These are phyloP conservation scores for Stictonetta naevosa DNA, from an alignment of 2,113 vertebrate genomes.

Conservation along the genomic window DNA sequence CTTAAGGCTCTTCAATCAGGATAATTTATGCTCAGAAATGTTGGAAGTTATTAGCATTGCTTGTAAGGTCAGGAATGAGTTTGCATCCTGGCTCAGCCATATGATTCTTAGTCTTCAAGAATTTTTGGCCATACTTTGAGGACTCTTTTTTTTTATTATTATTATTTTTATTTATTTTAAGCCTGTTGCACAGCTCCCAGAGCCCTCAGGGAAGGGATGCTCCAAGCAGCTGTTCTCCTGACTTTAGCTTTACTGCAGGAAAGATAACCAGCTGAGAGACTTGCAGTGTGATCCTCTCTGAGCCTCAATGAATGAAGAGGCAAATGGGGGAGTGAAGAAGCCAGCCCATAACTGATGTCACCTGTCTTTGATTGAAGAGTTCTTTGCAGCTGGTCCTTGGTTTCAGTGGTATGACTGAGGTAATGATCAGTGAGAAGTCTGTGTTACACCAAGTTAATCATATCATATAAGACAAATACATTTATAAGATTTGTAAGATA, in stretches of 20 bases:
- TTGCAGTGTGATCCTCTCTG: not conserved
- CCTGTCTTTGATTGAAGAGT: not conserved
- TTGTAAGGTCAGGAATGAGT: not conserved
- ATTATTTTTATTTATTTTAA: not conserved
- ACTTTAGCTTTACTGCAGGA: not conserved
- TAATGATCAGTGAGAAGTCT: not conserved
- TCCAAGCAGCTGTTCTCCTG: not conserved
- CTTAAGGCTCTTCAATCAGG: not conserved
- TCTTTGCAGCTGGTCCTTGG: not conserved
- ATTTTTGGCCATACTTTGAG: not conserved
- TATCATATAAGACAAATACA: not conserved
- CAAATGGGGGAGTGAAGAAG: not conserved
- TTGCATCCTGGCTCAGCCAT: not conserved
- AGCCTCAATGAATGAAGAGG: not conserved
- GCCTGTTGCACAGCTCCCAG: not conserved
- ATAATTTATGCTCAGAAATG: not conserved
- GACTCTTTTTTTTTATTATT: not conserved
- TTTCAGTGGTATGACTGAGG: not conserved
- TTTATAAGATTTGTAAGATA: not conserved
- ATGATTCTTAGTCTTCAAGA: not conserved
- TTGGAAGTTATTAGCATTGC: not conserved
- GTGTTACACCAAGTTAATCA: not conserved
- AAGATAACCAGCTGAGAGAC: not conserved
- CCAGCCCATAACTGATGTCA: not conserved
- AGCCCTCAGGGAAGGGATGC: not conserved